Evolutionary conservation across 2,888 invertebrate species (phyloP), one percentile per base, ranked within the genome.

Genomic region (Strigamia crassipes): DNA sequence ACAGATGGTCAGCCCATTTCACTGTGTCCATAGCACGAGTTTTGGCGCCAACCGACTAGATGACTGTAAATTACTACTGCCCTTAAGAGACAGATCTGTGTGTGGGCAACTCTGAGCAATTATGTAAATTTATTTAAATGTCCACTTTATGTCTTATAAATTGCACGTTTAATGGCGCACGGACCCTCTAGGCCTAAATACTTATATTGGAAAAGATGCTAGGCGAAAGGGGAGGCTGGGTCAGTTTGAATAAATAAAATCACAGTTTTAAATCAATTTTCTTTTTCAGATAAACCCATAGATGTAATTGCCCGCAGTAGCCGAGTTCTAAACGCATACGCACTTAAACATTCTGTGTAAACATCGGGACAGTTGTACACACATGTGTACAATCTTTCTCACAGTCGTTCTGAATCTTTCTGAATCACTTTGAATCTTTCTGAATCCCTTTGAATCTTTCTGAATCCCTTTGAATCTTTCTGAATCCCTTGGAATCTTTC

Each of bases 11-110:
- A 61, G 18, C 61, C 61, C 61, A 61, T 61, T 61, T 61, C 6
- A n/a, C 61, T 61, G 23, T 61, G 61, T 61, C 61, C 61, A 18
- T 61, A 61, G 61, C 61, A 61, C 23, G 61, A 61, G 61, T 61
- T 61, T 61, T 61, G 61, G 61, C 61, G 61, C 61, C 61, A 61
- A 61, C 18, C 61, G 23, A 61, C 61, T 61, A 18, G 61, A 61
- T 61, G 61, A 61, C 61, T 61, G 61, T 61, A 61, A 61, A 61
- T 61, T 61, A 61, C 61, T 61, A 61, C 61, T 61, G 61, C 61
- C 61, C 61, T n/a, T n/a, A 46, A 61, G 61, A 61, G 61, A 61
- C 61, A 61, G 61, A 61, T 61, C 61, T 61, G 61, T 61, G 61
- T 61, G 61, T 61, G 61, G 61, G 61, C 61, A 61, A 61, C 61